Conservation (phyloP, 2,797 vertebrate genomes). For the Channallabes apus region DNA sequence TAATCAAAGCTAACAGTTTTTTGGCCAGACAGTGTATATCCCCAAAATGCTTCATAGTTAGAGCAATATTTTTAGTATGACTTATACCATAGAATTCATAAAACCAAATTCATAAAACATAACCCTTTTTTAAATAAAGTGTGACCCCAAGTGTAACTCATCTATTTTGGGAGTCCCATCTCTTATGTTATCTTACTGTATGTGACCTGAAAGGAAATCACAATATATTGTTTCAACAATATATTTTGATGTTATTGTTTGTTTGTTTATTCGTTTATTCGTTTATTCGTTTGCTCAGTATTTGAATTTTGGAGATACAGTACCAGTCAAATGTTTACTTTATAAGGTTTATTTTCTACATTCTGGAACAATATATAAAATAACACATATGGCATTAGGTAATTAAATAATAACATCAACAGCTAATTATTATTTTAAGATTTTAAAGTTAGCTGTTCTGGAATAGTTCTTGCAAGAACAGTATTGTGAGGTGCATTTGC, state of each 20-base stretch:
- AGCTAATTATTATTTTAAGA: no score
- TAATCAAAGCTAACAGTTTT: no score
- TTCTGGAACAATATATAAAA: no score
- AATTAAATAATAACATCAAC: no score
- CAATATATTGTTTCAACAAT: neutral
- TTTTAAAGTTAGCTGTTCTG: no score
- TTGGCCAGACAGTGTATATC: no score
- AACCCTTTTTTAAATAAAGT: neutral
- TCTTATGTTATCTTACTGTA: neutral
- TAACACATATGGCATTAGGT: no score
- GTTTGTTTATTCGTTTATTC: neutral
- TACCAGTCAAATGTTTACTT: no score
- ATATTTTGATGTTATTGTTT: neutral
- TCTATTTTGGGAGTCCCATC: neutral
- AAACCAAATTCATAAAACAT: neutral
- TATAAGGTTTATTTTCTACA: no score
- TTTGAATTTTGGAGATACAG: no score
- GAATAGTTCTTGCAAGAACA: no score
- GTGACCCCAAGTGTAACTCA: neutral
- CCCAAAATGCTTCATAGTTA: neutral
- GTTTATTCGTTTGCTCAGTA: neutral
- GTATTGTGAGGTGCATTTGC: no score
- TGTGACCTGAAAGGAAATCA: neutral
- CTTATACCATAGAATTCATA: neutral
- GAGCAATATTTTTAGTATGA: neutral